phyloP scores from a whole-genome alignment of 2,888 invertebrate genomes.

The Sphinx pinastri region DNA sequence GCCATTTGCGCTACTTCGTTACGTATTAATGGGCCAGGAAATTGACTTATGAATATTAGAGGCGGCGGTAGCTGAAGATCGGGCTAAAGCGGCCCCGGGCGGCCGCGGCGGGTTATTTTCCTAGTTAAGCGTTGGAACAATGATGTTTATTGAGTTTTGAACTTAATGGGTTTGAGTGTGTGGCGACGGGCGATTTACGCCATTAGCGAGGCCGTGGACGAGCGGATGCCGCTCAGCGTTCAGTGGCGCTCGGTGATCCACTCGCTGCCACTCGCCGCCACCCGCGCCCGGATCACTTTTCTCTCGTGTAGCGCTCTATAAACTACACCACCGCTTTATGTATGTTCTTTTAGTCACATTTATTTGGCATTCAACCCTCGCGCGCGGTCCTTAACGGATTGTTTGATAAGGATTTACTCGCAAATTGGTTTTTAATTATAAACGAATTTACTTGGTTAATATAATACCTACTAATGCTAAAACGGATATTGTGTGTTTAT shows the following conservation, averaged over 20 bases:
- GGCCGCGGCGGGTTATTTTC: conserved; percentile 70
- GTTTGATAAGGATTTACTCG: no score
- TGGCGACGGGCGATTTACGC: conserved; percentile 66
- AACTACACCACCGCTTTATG: neutral
- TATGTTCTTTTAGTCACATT: neutral
- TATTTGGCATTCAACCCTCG: neutral
- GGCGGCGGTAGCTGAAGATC: conserved; percentile 76
- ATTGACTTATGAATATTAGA: conserved; percentile 85
- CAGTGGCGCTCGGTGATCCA: conserved; percentile 22
- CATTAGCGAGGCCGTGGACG: conserved; percentile 72
- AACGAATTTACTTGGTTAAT: no score
- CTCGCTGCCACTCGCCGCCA: neutral
- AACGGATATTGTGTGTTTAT: no score
- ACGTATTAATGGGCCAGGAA: conserved; percentile 84
- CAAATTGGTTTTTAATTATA: no score
- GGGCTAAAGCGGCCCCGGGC: conserved; percentile 77
- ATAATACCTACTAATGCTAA: no score
- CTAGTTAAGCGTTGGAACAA: conserved; percentile 80
- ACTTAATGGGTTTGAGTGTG: conserved; percentile 75
- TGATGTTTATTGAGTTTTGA: conserved; percentile 80
- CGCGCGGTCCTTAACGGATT: neutral
- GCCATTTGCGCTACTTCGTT: conserved; percentile 84
- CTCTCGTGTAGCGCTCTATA: neutral
- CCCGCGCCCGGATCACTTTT: neutral
- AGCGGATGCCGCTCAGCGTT: conserved; percentile 23